A percentile compares a stretch with the other conserved stretches of the same genome.
These are phyloP conservation scores for Macrochelys suwanniensis DNA, from an alignment of 2,797 vertebrate species.

Conservation along the genomic window DNA sequence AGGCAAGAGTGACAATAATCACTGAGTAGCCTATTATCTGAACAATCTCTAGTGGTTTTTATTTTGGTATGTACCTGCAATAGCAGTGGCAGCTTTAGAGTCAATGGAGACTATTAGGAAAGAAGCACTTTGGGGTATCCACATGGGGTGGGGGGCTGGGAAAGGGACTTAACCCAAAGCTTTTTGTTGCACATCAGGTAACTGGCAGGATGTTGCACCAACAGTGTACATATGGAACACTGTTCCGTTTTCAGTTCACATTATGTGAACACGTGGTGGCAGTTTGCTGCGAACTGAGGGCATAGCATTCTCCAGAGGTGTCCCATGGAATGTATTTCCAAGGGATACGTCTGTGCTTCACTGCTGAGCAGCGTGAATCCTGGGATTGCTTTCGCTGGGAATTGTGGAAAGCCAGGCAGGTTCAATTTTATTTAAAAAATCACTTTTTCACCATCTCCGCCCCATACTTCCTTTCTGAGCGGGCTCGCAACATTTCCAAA, in stretches of 20 bases:
- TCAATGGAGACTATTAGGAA: background rate
- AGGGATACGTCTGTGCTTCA: background rate
- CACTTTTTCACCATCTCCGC: background rate
- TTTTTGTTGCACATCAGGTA: background rate
- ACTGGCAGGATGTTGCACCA: background rate
- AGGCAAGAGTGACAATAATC: background rate
- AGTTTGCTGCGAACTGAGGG: background rate
- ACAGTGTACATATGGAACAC: background rate
- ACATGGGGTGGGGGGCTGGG: background rate
- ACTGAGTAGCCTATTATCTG: background rate
- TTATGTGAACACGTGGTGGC: background rate
- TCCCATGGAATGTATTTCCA: background rate
- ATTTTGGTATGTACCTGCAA: background rate
- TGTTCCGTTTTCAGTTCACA: background rate
- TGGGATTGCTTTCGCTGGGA: background rate
- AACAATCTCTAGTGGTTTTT: background rate
- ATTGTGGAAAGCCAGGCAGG: background rate
- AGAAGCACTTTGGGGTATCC: fast-evolving
- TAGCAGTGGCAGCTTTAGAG: background rate
- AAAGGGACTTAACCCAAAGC: background rate
- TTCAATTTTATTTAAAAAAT: background rate
- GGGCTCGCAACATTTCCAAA: background rate
- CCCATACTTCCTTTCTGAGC: background rate
- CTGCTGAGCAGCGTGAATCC: background rate
- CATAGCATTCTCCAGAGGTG: background rate